Percentiles rank a stretch among this genome's conserved stretches.
These are phyloP conservation scores for Drosophila sulfurigaster DNA, from an alignment of 1,140 invertebrate species.

Conservation along the genomic window DNA sequence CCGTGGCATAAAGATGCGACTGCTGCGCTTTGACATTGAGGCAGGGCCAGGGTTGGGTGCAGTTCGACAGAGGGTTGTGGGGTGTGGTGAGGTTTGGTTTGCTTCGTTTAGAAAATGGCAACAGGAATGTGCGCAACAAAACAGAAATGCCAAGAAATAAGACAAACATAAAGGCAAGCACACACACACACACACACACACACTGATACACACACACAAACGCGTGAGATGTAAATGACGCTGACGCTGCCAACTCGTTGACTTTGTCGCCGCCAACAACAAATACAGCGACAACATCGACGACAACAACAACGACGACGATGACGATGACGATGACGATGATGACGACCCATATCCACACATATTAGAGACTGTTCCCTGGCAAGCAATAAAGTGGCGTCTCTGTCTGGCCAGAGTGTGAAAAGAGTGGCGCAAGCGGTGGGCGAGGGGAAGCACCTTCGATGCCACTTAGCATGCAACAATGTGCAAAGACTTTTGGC, in stretches of 20 bases:
- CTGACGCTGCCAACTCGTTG: slow-evolving; percentile 50
- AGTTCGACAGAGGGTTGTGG: not conserved
- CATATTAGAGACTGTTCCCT: slow-evolving; percentile 43
- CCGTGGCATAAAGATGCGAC: slow-evolving; percentile 52
- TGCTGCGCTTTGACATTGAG: slow-evolving; percentile 45
- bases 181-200: not conserved
- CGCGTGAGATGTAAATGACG: slow-evolving; percentile 49
- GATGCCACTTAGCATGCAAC: slow-evolving; percentile 51
- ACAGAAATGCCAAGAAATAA: slow-evolving; percentile 59
- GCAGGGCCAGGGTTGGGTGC: not conserved
- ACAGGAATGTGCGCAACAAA: slow-evolving; percentile 52
- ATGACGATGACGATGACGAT: slow-evolving; percentile 19
- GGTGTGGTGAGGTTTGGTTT: not conserved
- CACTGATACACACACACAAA: not conserved
- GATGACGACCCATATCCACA: slow-evolving; percentile 57
- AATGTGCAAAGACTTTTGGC: slow-evolving; percentile 40
- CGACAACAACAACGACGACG: slow-evolving; percentile 6
- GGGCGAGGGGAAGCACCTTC: not conserved
- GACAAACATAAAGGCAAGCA: slow-evolving; percentile 40
- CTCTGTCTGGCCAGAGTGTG: slow-evolving; percentile 1
- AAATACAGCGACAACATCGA: slow-evolving; percentile 6
- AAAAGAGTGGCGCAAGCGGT: not conserved
- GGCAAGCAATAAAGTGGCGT: slow-evolving; percentile 40
- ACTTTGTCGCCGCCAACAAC: slow-evolving; percentile 33
- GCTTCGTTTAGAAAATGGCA: slow-evolving; percentile 18